Base-by-base conservation (phyloP, 2,888 invertebrate species). In the Podabrus alpinus region DNA sequence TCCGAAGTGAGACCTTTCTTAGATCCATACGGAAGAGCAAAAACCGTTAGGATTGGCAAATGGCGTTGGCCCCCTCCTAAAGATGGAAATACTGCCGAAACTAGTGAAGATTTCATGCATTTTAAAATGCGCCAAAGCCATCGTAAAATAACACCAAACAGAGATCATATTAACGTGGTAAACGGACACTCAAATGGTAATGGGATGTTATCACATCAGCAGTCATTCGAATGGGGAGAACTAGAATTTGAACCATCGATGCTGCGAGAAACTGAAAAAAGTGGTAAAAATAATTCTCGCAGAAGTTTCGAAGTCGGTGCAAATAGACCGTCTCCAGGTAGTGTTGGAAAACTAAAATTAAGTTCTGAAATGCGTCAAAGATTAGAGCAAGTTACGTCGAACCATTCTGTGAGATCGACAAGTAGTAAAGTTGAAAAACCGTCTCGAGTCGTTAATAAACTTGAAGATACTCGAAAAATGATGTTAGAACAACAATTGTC, bases 21-120 rank as follows among this genome's bases (percentile, higher is more conserved):
- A 81, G 96, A 97, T 86, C 96, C 96, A 0, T 97, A 97, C 82
- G 97, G 97, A 0, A 89, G 97, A 21, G 97, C 97, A 0, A 97
- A 97, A 85, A 98, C 97, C 0, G 97, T 98, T 0, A 90, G 97
- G 25, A 97, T 98, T 71, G 98, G 97, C 1, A 97, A 97, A 87
- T 97, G 97, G 97, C 89, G 95, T 77, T 98, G 98, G 98, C 98
- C 98, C 9, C 97, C 97, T 11, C 93, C 93, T 9, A 94, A 94
- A 73, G 93, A 93, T 1, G 91, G 91, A 21, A 90, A 89, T 11
- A 92, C 91, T 78, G 88, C 85, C 13, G 93, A 93, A 77, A 90
- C 90, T 15, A 91, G 92, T 5, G 95, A 95, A 83, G 93, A 94
- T 80, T 96, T 96, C 83, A 93, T 96, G 73, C 95, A 96, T 80